phyloP scores from a whole-genome alignment of 2,888 invertebrate genomes.

The Melanargia galathea region DNA sequence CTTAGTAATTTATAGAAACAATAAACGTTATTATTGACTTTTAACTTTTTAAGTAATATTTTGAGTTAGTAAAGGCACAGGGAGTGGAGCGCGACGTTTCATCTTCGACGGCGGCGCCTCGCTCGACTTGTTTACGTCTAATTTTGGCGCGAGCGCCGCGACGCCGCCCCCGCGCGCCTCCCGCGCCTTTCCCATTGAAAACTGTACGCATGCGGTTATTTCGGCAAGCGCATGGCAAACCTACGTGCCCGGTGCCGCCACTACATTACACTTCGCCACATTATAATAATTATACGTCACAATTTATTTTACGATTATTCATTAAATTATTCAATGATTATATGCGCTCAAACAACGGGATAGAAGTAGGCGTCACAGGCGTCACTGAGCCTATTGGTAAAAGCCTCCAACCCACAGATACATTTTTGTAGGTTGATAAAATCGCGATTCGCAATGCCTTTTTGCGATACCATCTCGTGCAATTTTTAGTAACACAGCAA shows the following conservation, averaged over 20 bases:
- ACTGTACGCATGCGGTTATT: constrained; percentile 75
- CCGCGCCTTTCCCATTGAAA: constrained; percentile 73
- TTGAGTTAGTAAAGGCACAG: constrained; percentile 24
- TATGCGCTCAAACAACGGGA: background rate
- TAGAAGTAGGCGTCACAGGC: too few relatives aligned
- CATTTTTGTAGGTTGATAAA: too few relatives aligned
- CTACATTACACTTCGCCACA: constrained; percentile 39
- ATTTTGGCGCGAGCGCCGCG: constrained; percentile 81
- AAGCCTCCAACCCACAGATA: too few relatives aligned
- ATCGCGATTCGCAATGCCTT: too few relatives aligned
- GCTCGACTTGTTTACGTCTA: constrained; percentile 79
- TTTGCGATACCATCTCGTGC: too few relatives aligned
- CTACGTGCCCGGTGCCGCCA: constrained; percentile 57
- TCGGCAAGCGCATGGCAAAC: constrained; percentile 57
- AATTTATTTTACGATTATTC: too few relatives aligned
- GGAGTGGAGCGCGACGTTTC: constrained; percentile 36
- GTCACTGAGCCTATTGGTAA: too few relatives aligned
- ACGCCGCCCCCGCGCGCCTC: constrained; percentile 63
- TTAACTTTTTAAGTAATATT: background rate
- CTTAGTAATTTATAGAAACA: too few relatives aligned
- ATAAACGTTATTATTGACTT: background rate
- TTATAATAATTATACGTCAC: too few relatives aligned
- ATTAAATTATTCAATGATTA: constrained; percentile 3
- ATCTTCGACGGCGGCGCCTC: constrained; percentile 66
- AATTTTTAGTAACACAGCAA: too few relatives aligned